These are phyloP conservation scores for Umimayanthus chanpuru DNA, from an alignment of 92 coral and sea anemone genomes.

Conservation along the genomic window DNA sequence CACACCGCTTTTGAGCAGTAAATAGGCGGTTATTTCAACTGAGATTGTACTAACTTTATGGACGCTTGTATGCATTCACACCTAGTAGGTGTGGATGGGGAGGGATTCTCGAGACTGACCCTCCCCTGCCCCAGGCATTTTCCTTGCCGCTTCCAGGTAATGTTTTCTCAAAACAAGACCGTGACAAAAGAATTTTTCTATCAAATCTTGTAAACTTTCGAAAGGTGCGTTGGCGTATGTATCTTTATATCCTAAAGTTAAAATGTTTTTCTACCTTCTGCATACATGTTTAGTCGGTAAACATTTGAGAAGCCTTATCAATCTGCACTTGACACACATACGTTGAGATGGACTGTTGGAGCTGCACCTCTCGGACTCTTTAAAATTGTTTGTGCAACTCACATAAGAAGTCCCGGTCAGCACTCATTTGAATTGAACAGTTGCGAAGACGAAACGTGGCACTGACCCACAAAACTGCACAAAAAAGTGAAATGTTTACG, in stretches of 20 bases:
- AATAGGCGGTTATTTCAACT: neutral
- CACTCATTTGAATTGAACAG: neutral
- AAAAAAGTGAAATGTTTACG: too few species aligned
- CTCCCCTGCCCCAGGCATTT: neutral
- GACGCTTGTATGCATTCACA: too few species aligned
- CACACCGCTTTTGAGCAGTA: neutral
- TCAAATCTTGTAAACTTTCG: neutral
- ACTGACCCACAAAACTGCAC: neutral
- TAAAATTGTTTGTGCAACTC: neutral
- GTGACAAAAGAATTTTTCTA: neutral
- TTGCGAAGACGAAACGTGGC: neutral
- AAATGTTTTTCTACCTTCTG: too few species aligned
- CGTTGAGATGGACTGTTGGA: too few species aligned
- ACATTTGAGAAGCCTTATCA: too few species aligned
- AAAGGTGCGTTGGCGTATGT: neutral
- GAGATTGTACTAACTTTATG: too few species aligned
- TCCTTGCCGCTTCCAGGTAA: neutral
- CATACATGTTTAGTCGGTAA: too few species aligned
- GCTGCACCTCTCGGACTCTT: neutral
- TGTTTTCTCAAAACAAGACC: slow-evolving; percentile 1
- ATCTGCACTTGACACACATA: too few species aligned
- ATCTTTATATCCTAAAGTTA: too few species aligned
- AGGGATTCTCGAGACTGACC: neutral
- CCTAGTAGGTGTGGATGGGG: neutral
- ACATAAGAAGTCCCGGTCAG: neutral